Evolutionary conservation across 92 coral and sea anemone species (phyloP).

Genomic region (Paramuricea clavata): DNA sequence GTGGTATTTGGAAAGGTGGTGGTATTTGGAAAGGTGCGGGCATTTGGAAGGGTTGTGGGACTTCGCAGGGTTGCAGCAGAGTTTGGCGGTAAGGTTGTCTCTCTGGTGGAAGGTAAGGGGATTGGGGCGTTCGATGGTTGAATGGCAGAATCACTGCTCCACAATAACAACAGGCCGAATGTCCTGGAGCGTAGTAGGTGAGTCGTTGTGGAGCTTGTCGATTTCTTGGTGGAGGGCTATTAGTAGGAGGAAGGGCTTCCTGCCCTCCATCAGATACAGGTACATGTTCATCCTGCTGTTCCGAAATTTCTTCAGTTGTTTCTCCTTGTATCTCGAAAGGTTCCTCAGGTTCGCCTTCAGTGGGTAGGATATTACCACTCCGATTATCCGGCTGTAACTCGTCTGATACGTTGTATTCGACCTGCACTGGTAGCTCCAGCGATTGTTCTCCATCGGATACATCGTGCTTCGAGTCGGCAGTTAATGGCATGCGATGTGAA

Average conservation of each 20-base stretch:
- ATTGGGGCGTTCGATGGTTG: background rate
- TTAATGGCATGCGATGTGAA: background rate
- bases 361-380: too few species aligned
- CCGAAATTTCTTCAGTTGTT: too few species aligned
- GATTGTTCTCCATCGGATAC: too few species aligned
- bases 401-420: too few species aligned
- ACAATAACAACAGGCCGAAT: constrained; percentile 24
- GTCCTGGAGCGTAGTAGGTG: constrained; percentile 59
- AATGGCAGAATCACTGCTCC: constrained; percentile 18
- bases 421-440: too few species aligned
- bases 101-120: background rate
- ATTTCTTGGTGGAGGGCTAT: constrained; percentile 41
- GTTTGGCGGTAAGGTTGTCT: background rate
- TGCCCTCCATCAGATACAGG: background rate
- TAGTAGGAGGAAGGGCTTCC: background rate
- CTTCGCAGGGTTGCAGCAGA: background rate
- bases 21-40: constrained; percentile 16
- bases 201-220: constrained; percentile 48
- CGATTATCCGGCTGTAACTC: too few species aligned
- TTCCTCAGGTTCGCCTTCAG: too few species aligned
- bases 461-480: background rate
- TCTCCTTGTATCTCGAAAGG: too few species aligned
- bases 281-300: background rate
- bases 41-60: constrained; percentile 6
- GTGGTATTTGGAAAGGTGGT: background rate